Evolutionary conservation across 2,113 vertebrate genomes (phyloP), one percentile per base, ranked within the genome.

Genomic region (Andinoacara biseriatus): DNA sequence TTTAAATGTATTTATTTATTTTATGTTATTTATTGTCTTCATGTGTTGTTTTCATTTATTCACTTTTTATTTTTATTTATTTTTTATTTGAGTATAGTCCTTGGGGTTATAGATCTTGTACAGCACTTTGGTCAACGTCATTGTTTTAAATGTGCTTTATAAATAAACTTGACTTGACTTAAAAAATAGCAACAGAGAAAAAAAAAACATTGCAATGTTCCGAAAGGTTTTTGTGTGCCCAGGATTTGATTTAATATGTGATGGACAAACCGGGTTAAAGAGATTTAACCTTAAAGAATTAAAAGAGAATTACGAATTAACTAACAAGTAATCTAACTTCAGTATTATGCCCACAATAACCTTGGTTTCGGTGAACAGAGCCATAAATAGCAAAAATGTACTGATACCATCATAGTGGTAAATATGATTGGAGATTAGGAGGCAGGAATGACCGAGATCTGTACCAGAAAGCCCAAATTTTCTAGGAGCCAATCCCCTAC

Each of bases 401-500:
- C 67, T 33, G 26, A 24, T 72, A n/a, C 52, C 7, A 18, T 17
- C 46, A 20, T 18, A 9, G n/a, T 57, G 20, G 54, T 57, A 22
- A 57, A 57, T 57, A 57, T 22, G 46, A 72, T 72, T 54, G n/a
- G 26, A 72, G 20, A 49, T 49, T 49, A 17, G 15, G 10, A 49
- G 17, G 46, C 67, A 54, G 26, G 15, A 72, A 54, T 72, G 67
- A 33, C 67, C 0, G 46, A 54, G 18, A 54, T 72, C 67, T 54
- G 46, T 72, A 72, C 67, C 67, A 72, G 67, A 54, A 72, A 54
- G 52, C 67, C 67, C 67, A 75, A 57, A 75, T 38, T 54, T 75
- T 58, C 14, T 3, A 38, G 54, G 76, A 83, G 29, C 46, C 58
- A 72, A 54, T 72, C 67, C 4, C n/a, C 67, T 33, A n/a, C 54